phyloP scores from a whole-genome alignment of 2,113 vertebrate species.

The Corynorhinus townsendii region DNA sequence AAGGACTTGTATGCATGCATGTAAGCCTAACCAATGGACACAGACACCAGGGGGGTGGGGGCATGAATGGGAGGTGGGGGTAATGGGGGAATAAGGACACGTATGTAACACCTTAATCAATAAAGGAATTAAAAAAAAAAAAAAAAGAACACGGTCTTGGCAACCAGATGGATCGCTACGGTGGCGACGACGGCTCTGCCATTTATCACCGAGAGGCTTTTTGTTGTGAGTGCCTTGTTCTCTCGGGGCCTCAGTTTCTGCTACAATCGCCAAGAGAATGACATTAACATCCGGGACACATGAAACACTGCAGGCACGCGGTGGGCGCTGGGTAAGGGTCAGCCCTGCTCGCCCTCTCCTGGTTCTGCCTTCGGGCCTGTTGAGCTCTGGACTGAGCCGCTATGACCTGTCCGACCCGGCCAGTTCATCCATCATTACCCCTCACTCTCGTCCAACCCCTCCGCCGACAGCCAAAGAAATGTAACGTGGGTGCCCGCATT shows the following conservation, averaged over 20 bases:
- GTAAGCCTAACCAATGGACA: too few relatives aligned
- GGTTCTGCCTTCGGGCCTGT: background rate
- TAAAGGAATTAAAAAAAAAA: too few relatives aligned
- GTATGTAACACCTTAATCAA: too few relatives aligned
- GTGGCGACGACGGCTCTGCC: background rate
- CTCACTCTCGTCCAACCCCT: fast-evolving
- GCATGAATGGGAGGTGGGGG: too few relatives aligned
- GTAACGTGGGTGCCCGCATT: fast-evolving
- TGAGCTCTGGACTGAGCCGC: background rate
- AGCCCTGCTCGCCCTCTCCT: background rate
- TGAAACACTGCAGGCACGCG: fast-evolving
- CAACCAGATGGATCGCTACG: fast-evolving
- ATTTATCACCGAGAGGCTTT: background rate
- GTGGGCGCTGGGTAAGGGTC: fast-evolving
- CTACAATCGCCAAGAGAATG: background rate
- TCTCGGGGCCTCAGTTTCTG: background rate
- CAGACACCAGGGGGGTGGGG: too few relatives aligned
- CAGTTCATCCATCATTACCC: fast-evolving
- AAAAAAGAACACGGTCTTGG: background rate
- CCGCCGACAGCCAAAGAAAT: fast-evolving
- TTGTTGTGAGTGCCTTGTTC: background rate
- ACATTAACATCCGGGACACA: too few relatives aligned
- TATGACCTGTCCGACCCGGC: too few relatives aligned
- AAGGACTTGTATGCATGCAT: too few relatives aligned
- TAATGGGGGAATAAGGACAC: too few relatives aligned